Evolutionary conservation across 2,113 vertebrate species (phyloP).

Genomic region (Edolisoma coerulescens): DNA sequence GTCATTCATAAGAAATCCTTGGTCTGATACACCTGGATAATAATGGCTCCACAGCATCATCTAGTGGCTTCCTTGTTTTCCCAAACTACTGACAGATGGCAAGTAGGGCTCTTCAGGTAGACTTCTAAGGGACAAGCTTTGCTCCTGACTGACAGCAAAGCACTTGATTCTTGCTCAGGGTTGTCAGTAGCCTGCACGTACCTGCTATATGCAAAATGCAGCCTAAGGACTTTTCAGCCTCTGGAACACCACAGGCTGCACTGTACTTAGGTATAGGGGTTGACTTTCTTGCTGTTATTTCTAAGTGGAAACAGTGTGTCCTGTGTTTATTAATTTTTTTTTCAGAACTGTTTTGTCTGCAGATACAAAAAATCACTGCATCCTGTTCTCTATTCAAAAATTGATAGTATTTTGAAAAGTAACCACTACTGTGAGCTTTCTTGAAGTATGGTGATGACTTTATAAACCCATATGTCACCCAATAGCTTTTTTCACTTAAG

Average conservation of each 20-base stretch:
- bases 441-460: neutral
- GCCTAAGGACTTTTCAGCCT: neutral
- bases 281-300: neutral
- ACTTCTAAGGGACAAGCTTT: neutral
- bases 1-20: neutral
- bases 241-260: neutral
- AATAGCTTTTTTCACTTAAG: neutral
- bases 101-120: neutral
- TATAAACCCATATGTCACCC: neutral
- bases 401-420: neutral
- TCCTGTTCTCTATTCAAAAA: neutral
- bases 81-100: neutral
- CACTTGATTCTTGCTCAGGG: neutral
- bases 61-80: neutral
- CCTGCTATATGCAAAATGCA: neutral
- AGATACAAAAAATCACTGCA: neutral
- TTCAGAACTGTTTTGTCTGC: neutral
- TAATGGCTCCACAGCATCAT: constrained; percentile 32
- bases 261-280: neutral
- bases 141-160: neutral
- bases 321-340: neutral
- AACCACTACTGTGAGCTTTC: neutral
- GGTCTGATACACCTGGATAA: neutral
- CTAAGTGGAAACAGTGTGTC: neutral
- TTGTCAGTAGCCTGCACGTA: neutral